Evolutionary conservation across 1,140 invertebrate genomes (phyloP).

Genomic region (Eubasilissa regina): DNA sequence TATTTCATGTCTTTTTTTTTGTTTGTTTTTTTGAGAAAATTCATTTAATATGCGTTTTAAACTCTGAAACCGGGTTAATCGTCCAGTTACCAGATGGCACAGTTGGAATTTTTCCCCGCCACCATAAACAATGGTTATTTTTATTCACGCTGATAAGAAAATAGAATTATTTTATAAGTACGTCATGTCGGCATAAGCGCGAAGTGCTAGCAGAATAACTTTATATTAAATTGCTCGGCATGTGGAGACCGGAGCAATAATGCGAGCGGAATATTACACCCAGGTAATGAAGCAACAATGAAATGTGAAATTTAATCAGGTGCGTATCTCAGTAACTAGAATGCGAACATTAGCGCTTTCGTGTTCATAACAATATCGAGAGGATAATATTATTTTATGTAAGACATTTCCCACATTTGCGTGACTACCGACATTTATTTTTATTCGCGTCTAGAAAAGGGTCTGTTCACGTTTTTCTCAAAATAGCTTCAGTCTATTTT

Average conservation of each 20-base stretch:
- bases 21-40: too few relatives aligned
- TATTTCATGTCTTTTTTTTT: too few relatives aligned
- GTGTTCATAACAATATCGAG: constrained; percentile 5
- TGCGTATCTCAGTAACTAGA: not conserved
- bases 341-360: constrained; percentile 15
- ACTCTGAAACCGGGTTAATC: too few relatives aligned
- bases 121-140: too few relatives aligned
- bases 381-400: not conserved
- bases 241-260: not conserved
- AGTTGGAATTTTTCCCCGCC: too few relatives aligned
- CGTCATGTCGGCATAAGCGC: not conserved
- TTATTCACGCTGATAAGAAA: too few relatives aligned
- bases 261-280: too few relatives aligned
- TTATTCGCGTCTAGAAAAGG: constrained; percentile 1
- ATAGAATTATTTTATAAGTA: too few relatives aligned
- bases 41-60: too few relatives aligned
- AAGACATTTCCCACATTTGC: constrained; percentile 5
- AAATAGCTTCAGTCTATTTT: not conserved
- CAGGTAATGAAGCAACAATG: constrained; percentile 15
- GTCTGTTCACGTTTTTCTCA: not conserved
- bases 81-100: too few relatives aligned
- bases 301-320: constrained; percentile 30
- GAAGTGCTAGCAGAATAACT: not conserved
- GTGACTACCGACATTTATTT: not conserved
- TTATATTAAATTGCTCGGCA: not conserved